A percentile compares a stretch with the other conserved stretches of the same genome.
phyloP scores from a whole-genome alignment of 2,113 vertebrate species.

The Poeciliopsis retropinna region DNA sequence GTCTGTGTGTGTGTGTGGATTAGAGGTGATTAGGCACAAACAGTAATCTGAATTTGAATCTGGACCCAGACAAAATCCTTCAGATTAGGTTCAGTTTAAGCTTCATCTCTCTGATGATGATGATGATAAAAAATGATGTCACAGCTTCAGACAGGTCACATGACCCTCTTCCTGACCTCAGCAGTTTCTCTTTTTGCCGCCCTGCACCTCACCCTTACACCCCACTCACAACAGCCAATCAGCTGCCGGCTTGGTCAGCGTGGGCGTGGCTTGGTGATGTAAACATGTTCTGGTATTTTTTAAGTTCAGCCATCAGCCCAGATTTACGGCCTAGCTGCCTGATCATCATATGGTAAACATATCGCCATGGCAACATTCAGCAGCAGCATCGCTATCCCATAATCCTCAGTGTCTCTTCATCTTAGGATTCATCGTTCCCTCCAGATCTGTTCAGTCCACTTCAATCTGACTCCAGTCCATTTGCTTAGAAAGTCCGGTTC shows the following conservation, averaged over 20 bases:
- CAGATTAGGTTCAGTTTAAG: slow-evolving; percentile 67
- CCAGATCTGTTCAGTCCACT: too few relatives aligned
- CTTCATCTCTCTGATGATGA: slow-evolving; percentile 38
- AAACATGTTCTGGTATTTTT: not conserved
- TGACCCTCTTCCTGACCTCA: slow-evolving; percentile 7
- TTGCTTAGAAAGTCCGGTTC: too few relatives aligned
- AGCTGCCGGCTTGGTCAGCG: not conserved
- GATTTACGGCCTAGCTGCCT: too few relatives aligned
- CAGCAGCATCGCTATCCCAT: too few relatives aligned
- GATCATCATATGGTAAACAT: too few relatives aligned
- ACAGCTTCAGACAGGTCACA: slow-evolving; percentile 10
- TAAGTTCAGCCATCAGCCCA: too few relatives aligned
- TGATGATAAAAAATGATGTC: slow-evolving; percentile 39
- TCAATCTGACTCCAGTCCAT: too few relatives aligned
- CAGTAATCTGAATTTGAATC: slow-evolving; percentile 58
- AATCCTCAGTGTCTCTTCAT: too few relatives aligned
- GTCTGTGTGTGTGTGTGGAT: slow-evolving; percentile 40
- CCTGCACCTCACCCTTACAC: not conserved
- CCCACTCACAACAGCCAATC: not conserved
- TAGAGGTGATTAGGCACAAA: slow-evolving; percentile 57
- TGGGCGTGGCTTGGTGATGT: not conserved
- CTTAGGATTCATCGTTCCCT: too few relatives aligned
- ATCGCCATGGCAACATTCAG: too few relatives aligned
- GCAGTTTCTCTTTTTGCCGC: too few relatives aligned
- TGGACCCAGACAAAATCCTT: slow-evolving; percentile 62